phyloP scores from a whole-genome alignment of 2,113 vertebrate species.

The Neopipo cinnamomea region DNA sequence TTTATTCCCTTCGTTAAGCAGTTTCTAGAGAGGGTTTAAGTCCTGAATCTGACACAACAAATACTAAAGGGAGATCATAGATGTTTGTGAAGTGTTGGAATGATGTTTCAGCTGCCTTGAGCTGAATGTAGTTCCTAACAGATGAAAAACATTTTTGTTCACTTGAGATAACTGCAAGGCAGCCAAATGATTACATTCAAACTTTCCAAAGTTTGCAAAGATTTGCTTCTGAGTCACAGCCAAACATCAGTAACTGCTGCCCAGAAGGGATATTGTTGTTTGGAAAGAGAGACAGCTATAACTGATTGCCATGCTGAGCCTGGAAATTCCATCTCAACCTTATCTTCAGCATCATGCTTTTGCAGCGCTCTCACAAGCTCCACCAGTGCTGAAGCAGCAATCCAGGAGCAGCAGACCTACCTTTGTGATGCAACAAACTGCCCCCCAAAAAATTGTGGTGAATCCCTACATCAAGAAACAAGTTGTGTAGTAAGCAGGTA shows the following conservation, averaged over 20 bases:
- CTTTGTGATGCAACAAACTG: neutral
- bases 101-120: slow-evolving; percentile 23
- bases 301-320: slow-evolving; percentile 21
- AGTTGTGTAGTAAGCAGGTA: neutral
- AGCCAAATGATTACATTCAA: slow-evolving; percentile 54
- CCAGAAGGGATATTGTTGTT: slow-evolving; percentile 58
- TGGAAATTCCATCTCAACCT: slow-evolving; percentile 51
- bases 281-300: slow-evolving; percentile 26
- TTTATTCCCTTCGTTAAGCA: neutral
- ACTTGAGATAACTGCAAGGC: slow-evolving; percentile 25
- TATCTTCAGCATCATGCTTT: slow-evolving; percentile 43
- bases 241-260: slow-evolving; percentile 42
- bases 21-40: neutral
- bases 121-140: neutral
- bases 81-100: neutral
- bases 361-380: neutral
- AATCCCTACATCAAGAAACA: neutral
- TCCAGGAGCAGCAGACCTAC: neutral
- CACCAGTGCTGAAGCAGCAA: neutral
- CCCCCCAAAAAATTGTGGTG: neutral
- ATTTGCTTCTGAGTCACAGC: slow-evolving; percentile 44
- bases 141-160: slow-evolving; percentile 59
- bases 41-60: neutral
- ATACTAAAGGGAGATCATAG: neutral
- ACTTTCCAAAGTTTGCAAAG: slow-evolving; percentile 56